Evolutionary conservation across 2,888 invertebrate species (phyloP).

Genomic region (Ceriagrion tenellum): DNA sequence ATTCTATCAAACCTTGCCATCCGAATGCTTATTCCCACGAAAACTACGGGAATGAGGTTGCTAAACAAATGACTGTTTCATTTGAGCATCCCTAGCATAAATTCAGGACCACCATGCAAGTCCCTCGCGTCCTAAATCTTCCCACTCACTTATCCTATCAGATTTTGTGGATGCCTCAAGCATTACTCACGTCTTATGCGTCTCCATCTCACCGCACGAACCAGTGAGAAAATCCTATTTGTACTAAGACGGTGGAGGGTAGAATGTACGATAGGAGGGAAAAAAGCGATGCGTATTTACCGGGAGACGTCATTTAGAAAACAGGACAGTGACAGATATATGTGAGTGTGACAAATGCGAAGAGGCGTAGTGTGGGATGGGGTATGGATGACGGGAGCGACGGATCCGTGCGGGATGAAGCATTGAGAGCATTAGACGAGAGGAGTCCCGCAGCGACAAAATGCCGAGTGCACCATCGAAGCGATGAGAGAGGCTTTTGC

Average conservation of each 20-base stretch:
- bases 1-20: not conserved
- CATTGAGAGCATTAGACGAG: not conserved
- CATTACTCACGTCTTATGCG: not conserved
- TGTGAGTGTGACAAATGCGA: not conserved
- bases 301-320: not conserved
- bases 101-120: not conserved
- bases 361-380: not conserved
- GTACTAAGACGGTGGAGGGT: not conserved
- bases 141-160: conserved; percentile 5
- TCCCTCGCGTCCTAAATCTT: not conserved
- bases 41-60: not conserved
- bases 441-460: not conserved
- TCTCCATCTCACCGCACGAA: not conserved
- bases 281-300: not conserved
- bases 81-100: not conserved
- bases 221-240: not conserved
- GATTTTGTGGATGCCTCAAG: not conserved
- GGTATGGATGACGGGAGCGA: not conserved
- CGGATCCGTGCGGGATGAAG: not conserved
- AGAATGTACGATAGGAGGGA: not conserved
- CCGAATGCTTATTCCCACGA: not conserved
- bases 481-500: not conserved
- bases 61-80: not conserved
- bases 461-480: not conserved
- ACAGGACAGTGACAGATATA: not conserved